Percentiles rank a stretch among this genome's conserved stretches.
Evolutionary conservation across 2,797 vertebrate genomes (phyloP).

Genomic region (Nannoperca australis): DNA sequence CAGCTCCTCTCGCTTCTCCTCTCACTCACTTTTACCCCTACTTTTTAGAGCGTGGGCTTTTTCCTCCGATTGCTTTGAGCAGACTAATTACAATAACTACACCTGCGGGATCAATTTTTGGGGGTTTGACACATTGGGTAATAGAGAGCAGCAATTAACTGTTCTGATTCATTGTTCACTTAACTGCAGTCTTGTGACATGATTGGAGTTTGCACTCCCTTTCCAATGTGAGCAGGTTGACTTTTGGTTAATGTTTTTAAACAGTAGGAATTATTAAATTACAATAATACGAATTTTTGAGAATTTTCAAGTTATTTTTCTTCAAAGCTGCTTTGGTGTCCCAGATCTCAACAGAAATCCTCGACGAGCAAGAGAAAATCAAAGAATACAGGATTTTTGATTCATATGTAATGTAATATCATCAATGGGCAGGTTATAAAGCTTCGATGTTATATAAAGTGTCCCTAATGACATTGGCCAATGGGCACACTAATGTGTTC

Average conservation of each 20-base stretch:
- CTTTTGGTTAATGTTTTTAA: conserved; percentile 10
- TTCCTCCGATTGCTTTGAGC: conserved; percentile 66
- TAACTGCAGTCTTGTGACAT: conserved; percentile 39
- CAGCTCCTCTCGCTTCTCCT: conserved; percentile 27
- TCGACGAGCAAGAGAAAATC: background rate
- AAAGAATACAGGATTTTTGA: conserved; percentile 16
- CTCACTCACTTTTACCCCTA: conserved; percentile 50
- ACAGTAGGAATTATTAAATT: background rate
- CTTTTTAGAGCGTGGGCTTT: conserved; percentile 43
- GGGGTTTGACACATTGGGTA: conserved; percentile 70
- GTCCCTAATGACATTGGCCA: conserved; percentile 65
- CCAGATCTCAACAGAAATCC: background rate
- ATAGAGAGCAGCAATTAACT: conserved; percentile 67
- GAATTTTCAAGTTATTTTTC: background rate
- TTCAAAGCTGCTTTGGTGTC: background rate
- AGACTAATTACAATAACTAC: conserved; percentile 81
- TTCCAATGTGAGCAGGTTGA: conserved; percentile 10
- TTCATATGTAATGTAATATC: conserved; percentile 30
- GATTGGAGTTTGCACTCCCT: conserved; percentile 33
- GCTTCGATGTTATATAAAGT: conserved; percentile 34
- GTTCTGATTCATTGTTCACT: conserved; percentile 72
- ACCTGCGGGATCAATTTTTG: conserved; percentile 79
- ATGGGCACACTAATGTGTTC: conserved; percentile 64
- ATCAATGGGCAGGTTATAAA: conserved; percentile 32
- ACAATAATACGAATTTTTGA: background rate